Evolutionary conservation across 2,797 vertebrate species (phyloP).

Genomic region (Mus spretus): DNA sequence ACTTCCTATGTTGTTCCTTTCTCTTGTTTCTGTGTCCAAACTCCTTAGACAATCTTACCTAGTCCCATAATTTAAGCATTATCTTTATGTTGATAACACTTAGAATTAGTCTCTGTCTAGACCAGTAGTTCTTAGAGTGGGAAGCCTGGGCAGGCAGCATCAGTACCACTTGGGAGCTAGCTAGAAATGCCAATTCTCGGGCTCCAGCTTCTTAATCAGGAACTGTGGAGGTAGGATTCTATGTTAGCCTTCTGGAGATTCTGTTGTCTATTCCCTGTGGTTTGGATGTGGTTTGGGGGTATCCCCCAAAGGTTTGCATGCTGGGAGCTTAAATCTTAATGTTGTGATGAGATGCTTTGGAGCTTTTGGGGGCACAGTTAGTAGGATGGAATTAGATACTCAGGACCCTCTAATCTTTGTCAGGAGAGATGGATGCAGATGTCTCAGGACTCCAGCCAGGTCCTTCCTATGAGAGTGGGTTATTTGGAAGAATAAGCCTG

Average conservation of each 20-base stretch:
- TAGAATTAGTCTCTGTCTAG: constrained; percentile 72
- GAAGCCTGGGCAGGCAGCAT: neutral
- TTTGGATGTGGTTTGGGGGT: neutral
- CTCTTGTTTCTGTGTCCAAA: neutral
- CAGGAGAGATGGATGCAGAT: neutral
- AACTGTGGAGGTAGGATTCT: neutral
- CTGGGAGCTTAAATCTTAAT: neutral
- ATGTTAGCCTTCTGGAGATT: neutral
- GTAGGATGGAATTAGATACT: neutral
- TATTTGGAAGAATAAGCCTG: neutral
- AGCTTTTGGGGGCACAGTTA: neutral
- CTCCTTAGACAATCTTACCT: constrained; percentile 59
- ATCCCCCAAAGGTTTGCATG: neutral
- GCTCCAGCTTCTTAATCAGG: constrained; percentile 11
- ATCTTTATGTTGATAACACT: constrained; percentile 65
- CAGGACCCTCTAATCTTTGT: neutral
- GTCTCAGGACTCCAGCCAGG: neutral
- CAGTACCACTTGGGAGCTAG: constrained; percentile 61
- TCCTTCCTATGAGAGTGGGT: neutral
- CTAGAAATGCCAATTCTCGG: constrained; percentile 61
- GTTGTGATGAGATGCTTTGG: neutral
- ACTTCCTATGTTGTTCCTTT: neutral
- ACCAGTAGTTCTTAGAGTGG: constrained; percentile 59
- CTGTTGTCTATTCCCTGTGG: neutral
- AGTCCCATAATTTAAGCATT: constrained; percentile 63